phyloP scores from a whole-genome alignment of 2,888 invertebrate genomes.

The Papilio elwesi region DNA sequence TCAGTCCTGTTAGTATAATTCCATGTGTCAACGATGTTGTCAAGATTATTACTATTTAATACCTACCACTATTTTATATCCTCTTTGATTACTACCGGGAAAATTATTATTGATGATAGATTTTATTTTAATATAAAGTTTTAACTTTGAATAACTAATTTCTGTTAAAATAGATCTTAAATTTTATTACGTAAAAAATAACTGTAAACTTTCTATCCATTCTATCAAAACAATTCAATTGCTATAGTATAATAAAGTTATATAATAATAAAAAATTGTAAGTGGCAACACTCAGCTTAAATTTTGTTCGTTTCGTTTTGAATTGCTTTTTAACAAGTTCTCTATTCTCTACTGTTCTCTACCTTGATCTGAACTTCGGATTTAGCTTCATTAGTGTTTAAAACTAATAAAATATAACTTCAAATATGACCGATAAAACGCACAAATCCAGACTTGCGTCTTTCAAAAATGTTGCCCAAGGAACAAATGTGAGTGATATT shows the following conservation, averaged over 20 bases:
- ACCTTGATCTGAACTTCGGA: constrained; percentile 2
- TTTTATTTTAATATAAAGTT: constrained; percentile 5
- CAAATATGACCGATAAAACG: constrained; percentile 86
- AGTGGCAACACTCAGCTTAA: constrained; percentile 21
- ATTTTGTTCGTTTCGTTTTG: constrained; percentile 34
- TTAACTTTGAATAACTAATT: not conserved
- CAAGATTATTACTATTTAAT: too few species aligned
- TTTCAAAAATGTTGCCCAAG: constrained; percentile 92
- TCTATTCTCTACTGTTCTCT: not conserved
- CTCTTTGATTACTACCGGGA: too few species aligned
- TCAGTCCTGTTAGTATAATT: too few species aligned
- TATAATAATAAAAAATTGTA: not conserved
- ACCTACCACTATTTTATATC: too few species aligned
- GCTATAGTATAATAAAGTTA: not conserved
- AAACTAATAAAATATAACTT: constrained; percentile 31
- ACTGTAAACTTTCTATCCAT: too few species aligned
- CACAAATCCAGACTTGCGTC: constrained; percentile 85
- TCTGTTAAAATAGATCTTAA: too few species aligned
- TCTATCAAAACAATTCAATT: not conserved
- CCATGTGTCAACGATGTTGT: too few species aligned
- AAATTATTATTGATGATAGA: too few species aligned
- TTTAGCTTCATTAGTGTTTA: not conserved
- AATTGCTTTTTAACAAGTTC: not conserved
- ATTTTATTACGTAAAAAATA: too few species aligned
- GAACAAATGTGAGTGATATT: constrained; percentile 86